phyloP scores from a whole-genome alignment of 1,140 invertebrate species.

The Drosophila insularis region DNA sequence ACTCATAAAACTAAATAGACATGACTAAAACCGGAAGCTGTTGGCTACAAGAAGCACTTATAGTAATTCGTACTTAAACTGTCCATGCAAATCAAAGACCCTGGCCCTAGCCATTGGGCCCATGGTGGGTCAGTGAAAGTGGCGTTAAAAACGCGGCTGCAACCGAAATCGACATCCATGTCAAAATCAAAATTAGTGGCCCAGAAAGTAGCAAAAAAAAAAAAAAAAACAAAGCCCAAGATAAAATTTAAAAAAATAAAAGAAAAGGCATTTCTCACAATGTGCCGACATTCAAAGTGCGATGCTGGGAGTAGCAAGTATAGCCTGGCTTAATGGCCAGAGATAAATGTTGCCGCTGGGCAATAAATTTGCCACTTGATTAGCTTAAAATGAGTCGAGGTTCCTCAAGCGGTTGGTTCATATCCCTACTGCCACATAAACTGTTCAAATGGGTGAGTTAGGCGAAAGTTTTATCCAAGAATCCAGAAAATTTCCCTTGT shows the following conservation, averaged over 20 bases:
- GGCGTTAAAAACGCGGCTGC: conserved; percentile 41
- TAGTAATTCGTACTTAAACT: conserved; percentile 18
- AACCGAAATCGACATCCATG: conserved; percentile 32
- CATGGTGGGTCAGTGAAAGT: conserved; percentile 60
- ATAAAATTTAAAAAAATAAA: not conserved
- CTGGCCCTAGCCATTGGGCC: not conserved
- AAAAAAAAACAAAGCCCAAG: not conserved
- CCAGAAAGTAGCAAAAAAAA: conserved; percentile 48
- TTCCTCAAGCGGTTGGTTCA: conserved; percentile 22
- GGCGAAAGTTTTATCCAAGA: conserved; percentile 61
- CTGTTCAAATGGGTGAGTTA: conserved; percentile 20
- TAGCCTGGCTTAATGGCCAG: conserved; percentile 41
- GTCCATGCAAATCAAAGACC: conserved; percentile 40
- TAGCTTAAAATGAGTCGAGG: conserved; percentile 51
- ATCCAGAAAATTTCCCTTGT: conserved; percentile 50
- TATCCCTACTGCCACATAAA: conserved; percentile 60
- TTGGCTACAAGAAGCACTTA: not conserved
- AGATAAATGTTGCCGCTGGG: conserved; percentile 29
- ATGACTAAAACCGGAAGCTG: not conserved
- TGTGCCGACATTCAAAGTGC: conserved; percentile 34
- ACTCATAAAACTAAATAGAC: not conserved
- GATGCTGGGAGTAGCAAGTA: conserved; percentile 46
- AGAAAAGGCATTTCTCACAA: conserved; percentile 35
- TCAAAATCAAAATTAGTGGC: conserved; percentile 50
- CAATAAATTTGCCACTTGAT: conserved; percentile 69